phyloP scores from a whole-genome alignment of 1,140 invertebrate species.

The Scaptodrosophila lebanonensis region DNA sequence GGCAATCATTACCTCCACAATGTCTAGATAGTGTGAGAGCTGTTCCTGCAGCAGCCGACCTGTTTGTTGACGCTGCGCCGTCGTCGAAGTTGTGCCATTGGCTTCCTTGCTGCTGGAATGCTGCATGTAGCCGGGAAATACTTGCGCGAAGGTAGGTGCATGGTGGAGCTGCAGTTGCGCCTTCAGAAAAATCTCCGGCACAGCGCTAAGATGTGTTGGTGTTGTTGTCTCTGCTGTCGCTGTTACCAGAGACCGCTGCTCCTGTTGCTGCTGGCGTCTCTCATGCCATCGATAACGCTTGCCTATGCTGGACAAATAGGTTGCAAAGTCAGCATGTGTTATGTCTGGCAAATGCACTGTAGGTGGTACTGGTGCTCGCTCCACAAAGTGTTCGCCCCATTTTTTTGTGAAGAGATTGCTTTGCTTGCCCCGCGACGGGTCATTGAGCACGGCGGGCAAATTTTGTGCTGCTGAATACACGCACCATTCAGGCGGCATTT shows the following conservation, averaged over 20 bases:
- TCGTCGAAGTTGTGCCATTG: not conserved
- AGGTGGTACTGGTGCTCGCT: constrained; percentile 84
- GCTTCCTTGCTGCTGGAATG: constrained; percentile 74
- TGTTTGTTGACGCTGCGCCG: constrained; percentile 71
- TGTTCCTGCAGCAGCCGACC: constrained; percentile 80
- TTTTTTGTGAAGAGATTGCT: constrained; percentile 97
- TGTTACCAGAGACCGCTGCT: constrained; percentile 15
- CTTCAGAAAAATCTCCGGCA: constrained; percentile 93
- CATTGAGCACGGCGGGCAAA: constrained; percentile 96
- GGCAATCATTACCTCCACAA: constrained; percentile 96
- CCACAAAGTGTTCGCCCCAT: constrained; percentile 97
- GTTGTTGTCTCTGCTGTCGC: constrained; percentile 44
- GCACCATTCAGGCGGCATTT: constrained; percentile 82
- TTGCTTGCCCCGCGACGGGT: constrained; percentile 93
- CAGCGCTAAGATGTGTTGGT: constrained; percentile 79
- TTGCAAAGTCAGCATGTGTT: constrained; percentile 89
- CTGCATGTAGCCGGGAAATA: constrained; percentile 84
- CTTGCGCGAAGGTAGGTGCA: constrained; percentile 88
- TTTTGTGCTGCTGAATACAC: constrained; percentile 93
- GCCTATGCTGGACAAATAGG: constrained; percentile 89
- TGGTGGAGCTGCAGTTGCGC: constrained; percentile 89
- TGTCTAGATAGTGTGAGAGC: constrained; percentile 95
- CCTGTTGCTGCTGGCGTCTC: constrained; percentile 47
- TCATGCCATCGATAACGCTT: constrained; percentile 81
- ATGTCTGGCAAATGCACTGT: constrained; percentile 91